These are phyloP conservation scores for Dermatophagoides farinae DNA, from an alignment of 1,140 invertebrate genomes.

Conservation along the genomic window DNA sequence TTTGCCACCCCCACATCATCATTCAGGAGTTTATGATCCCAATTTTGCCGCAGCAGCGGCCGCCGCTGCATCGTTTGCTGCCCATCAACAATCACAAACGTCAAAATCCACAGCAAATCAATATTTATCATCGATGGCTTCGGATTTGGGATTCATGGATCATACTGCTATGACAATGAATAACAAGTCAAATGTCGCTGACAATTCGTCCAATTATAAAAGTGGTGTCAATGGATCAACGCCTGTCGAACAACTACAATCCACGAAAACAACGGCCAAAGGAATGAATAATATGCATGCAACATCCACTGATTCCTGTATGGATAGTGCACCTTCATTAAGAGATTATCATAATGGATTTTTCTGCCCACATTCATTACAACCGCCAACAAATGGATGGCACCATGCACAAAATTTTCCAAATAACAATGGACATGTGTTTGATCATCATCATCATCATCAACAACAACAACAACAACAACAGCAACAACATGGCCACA, in stretches of 20 bases:
- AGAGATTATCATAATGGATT: background rate
- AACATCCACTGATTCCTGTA: too few relatives aligned
- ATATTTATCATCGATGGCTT: slow-evolving; percentile 1
- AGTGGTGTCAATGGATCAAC: too few relatives aligned
- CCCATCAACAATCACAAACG: background rate
- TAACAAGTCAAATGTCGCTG: background rate
- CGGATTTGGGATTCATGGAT: background rate
- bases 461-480: too few relatives aligned
- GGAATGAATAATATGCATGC: too few relatives aligned
- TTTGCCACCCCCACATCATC: background rate
- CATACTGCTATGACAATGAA: background rate
- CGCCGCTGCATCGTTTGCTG: background rate
- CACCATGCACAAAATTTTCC: background rate
- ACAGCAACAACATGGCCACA: too few relatives aligned
- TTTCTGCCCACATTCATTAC: background rate
- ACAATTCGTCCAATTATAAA: too few relatives aligned
- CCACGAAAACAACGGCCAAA: too few relatives aligned
- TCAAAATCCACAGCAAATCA: background rate
- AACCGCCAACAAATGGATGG: background rate
- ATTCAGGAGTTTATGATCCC: background rate
- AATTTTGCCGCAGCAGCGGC: background rate
- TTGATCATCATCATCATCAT: too few relatives aligned
- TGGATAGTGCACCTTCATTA: too few relatives aligned
- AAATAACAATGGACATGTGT: too few relatives aligned
- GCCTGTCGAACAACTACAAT: too few relatives aligned